Conservation (phyloP, 2,888 invertebrate species). For the Polyploca ridens region DNA sequence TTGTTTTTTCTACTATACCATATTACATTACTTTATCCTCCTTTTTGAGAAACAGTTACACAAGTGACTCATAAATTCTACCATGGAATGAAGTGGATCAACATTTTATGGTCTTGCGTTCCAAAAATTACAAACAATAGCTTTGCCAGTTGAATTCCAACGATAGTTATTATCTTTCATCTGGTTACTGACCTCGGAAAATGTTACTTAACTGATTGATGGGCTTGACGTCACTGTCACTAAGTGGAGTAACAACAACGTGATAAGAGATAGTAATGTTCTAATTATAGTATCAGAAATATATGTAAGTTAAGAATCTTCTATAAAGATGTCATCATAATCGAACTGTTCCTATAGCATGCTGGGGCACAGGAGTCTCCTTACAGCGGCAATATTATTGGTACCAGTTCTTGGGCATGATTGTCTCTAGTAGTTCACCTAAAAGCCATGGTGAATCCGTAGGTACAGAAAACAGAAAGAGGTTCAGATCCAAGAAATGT, state of each 20-base stretch:
- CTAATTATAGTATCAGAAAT: neutral
- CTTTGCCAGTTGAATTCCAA: neutral
- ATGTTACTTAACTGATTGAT: slow-evolving; percentile 1
- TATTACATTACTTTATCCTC: no score
- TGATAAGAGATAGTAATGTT: neutral
- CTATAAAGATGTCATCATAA: neutral
- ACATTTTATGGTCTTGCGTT: neutral
- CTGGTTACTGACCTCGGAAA: slow-evolving; percentile 7
- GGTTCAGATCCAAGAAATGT: no score
- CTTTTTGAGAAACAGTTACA: neutral
- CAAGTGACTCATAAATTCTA: neutral
- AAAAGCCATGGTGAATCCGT: no score
- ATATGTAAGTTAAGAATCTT: neutral
- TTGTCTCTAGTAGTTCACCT: no score
- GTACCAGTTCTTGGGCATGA: no score
- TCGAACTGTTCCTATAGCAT: no score
- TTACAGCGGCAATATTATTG: no score
- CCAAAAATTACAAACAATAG: neutral
- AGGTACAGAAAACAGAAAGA: no score
- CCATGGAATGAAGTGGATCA: neutral
- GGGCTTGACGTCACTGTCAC: neutral
- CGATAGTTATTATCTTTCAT: neutral
- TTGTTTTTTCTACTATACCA: no score
- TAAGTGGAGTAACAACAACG: neutral
- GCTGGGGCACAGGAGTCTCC: no score